Conservation (phyloP, 1,140 invertebrate species). For the Brachionus calyciflorus region DNA sequence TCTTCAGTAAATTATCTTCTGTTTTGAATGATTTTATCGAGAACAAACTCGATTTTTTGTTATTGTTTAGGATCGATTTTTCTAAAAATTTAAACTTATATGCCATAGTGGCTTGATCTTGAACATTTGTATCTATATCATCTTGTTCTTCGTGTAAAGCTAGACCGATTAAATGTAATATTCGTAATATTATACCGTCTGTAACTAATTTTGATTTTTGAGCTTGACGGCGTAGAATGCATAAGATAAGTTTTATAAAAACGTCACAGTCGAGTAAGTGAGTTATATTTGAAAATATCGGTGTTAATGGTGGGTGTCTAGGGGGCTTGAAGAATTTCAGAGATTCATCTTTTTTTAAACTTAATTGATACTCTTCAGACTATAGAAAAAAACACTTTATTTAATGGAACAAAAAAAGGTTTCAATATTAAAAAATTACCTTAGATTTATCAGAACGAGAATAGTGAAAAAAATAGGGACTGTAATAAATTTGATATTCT, state of each 20-base stretch:
- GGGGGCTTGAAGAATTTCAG: constrained; percentile 68
- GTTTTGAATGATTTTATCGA: constrained; percentile 29
- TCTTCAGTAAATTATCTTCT: constrained; percentile 20
- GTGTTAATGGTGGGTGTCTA: constrained; percentile 72
- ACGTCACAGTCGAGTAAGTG: constrained; percentile 86
- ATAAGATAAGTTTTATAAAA: constrained; percentile 77
- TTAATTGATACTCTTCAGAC: constrained; percentile 80
- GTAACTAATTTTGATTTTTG: constrained; percentile 62
- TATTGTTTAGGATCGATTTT: constrained; percentile 21
- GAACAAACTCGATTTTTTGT: constrained; percentile 7
- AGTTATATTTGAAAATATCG: constrained; percentile 73
- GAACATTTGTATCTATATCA: constrained; percentile 26
- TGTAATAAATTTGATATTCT: constrained; percentile 79
- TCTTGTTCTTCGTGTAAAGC: constrained; percentile 56
- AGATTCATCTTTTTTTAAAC: constrained; percentile 72
- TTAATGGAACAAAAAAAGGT: background rate
- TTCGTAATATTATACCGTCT: constrained; percentile 51
- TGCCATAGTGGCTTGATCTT: background rate
- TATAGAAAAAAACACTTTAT: constrained; percentile 47
- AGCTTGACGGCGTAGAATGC: constrained; percentile 69
- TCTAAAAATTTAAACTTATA: constrained; percentile 47
- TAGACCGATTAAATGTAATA: constrained; percentile 73
- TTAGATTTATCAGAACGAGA: constrained; percentile 87
- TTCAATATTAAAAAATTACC: constrained; percentile 56
- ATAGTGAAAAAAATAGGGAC: constrained; percentile 98